Evolutionary conservation across 2,797 vertebrate genomes (phyloP), one percentile per base, ranked within the genome.

Genomic region (Trachurus trachurus): DNA sequence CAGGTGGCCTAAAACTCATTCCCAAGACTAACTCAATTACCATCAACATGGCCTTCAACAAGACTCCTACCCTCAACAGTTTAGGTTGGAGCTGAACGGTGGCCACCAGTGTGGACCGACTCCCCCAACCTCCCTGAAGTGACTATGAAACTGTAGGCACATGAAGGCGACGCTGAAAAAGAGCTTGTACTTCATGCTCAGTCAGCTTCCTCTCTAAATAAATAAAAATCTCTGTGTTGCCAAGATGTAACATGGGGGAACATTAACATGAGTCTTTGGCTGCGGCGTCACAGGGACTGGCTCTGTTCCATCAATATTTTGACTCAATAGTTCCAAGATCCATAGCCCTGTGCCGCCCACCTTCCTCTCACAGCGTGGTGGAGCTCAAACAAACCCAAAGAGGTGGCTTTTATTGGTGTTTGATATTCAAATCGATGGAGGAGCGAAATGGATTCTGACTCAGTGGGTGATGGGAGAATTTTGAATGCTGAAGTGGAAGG

Each of bases 361-460:
- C 85, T 79, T 82, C 88, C 80, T 76, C 73, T 80, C 88, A n/a
- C 89, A 91, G 91, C 91, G 71, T 81, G 89, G 76, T 1, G 52
- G 79, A 76, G 74, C 78, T 89, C 81, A 88, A 82, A 89, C 87
- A 80, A 85, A 89, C 82, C 74, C 87, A 83, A 83, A 88, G 82
- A 91, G 89, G 89, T 87, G 82, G 80, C 89, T 89, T 87, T 89
- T 92, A 87, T 90, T 80, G 67, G 69, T 59, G 85, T 91, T 92
- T 93, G 88, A 92, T 93, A 94, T 93, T 93, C 77, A 94, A 94
- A 92, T 92, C 83, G 53, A 93, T 94, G 88, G 50, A 84, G 84
- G 63, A 87, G 77, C 17, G 6, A 67, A 76, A 87, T 81, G 62
- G 56, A 82, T 83, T 90, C 87, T 0, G 49, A 82, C 82, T 78